Conservation (phyloP, 1,140 invertebrate species). For the Calephelis nemesis region DNA sequence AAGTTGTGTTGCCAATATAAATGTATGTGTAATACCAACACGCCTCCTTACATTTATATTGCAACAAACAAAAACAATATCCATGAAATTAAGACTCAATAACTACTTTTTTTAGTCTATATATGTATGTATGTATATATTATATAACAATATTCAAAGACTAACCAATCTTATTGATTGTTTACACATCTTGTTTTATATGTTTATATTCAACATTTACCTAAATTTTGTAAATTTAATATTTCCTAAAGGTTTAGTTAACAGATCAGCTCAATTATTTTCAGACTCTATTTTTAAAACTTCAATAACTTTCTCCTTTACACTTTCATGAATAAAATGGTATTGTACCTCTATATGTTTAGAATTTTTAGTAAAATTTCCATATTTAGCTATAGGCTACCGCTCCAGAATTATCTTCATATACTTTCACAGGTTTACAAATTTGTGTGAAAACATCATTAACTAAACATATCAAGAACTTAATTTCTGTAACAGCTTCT, state of each 20-base stretch:
- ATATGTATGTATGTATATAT: too few species aligned
- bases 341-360: constrained; percentile 53
- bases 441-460: constrained; percentile 40
- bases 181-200: neutral
- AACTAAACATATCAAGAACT: constrained; percentile 39
- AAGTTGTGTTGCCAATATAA: constrained; percentile 16
- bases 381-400: constrained; percentile 46
- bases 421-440: constrained; percentile 40
- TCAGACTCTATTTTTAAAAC: constrained; percentile 38
- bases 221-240: constrained; percentile 33
- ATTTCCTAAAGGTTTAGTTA: constrained; percentile 32
- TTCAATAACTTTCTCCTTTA: constrained; percentile 40
- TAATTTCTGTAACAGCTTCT: constrained; percentile 40
- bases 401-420: constrained; percentile 47
- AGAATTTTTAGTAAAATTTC: constrained; percentile 49
- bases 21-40: constrained; percentile 15
- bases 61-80: too few species aligned
- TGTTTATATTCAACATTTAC: constrained; percentile 9
- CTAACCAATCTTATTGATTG: neutral
- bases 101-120: constrained; percentile 15
- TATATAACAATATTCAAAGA: too few species aligned
- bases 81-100: constrained; percentile 13
- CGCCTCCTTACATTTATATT: constrained; percentile 37
- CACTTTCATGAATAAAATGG: constrained; percentile 45
- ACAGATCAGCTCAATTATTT: constrained; percentile 36